A percentile compares a stretch with the other conserved stretches of the same genome.
phyloP scores from a whole-genome alignment of 2,113 vertebrate genomes.

The Polyodon spathula region DNA sequence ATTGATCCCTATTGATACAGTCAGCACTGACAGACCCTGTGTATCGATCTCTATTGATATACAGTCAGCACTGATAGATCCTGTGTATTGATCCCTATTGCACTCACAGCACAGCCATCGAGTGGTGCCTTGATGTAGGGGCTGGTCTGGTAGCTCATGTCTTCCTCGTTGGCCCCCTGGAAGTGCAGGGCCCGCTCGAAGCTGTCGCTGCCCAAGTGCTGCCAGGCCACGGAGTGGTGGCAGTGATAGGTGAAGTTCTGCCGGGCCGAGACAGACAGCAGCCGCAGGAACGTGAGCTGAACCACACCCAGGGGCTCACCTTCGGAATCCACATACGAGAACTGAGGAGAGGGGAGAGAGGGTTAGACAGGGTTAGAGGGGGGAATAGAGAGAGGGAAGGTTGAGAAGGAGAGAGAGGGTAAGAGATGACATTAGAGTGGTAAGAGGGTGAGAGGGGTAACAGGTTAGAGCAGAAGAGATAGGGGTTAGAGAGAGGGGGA shows the following conservation, averaged over 20 bases:
- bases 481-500: too few species aligned
- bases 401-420: too few species aligned
- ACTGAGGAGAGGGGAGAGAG: conserved; percentile 40
- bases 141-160: conserved; percentile 72
- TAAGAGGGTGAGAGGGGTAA: too few species aligned
- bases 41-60: not conserved
- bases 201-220: conserved; percentile 35
- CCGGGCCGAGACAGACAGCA: conserved; percentile 71
- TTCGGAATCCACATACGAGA: conserved; percentile 69
- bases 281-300: conserved; percentile 82
- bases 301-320: conserved; percentile 70
- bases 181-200: conserved; percentile 62
- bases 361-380: too few species aligned
- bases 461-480: too few species aligned
- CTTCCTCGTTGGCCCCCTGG: conserved; percentile 71
- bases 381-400: too few species aligned
- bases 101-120: conserved; percentile 77
- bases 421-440: too few species aligned
- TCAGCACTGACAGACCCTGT: too few species aligned
- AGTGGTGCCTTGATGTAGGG: conserved; percentile 74
- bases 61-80: too few species aligned
- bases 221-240: conserved; percentile 59
- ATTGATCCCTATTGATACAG: not conserved
- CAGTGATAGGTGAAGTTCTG: conserved; percentile 82
- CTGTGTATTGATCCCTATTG: not conserved